These are phyloP conservation scores for Philypnodon macrostomus DNA, from an alignment of 2,797 vertebrate species.

Conservation along the genomic window DNA sequence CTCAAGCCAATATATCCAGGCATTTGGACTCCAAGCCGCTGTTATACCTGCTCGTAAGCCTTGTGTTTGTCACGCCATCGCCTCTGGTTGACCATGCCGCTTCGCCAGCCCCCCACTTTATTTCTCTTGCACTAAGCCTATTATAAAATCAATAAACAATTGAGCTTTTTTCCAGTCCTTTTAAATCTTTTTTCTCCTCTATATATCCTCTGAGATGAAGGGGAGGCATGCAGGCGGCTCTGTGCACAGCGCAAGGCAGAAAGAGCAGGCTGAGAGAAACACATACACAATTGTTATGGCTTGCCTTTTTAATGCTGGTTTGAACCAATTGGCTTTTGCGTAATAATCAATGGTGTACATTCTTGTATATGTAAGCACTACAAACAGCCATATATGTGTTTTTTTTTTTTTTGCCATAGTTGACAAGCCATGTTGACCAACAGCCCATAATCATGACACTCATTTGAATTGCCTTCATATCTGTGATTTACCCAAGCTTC, in stretches of 20 bases:
- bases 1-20: conserved; percentile 67
- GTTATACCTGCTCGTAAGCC: conserved; percentile 74
- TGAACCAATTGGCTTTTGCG: conserved; percentile 41
- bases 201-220: conserved; percentile 76
- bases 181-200: conserved; percentile 81
- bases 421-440: too few species aligned
- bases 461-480: too few species aligned
- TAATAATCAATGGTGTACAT: conserved; percentile 41
- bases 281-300: conserved; percentile 41
- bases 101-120: conserved; percentile 73
- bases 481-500: too few species aligned
- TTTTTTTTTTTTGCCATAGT: too few species aligned
- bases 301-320: conserved; percentile 27
- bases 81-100: conserved; percentile 69
- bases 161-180: conserved; percentile 75
- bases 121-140: conserved; percentile 83
- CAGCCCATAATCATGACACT: too few species aligned
- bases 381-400: too few species aligned
- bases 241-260: conserved; percentile 19
- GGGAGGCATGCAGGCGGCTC: conserved; percentile 56
- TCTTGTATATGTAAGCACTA: conserved; percentile 26
- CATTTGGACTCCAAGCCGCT: conserved; percentile 62
- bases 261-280: conserved; percentile 12
- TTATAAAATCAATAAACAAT: conserved; percentile 90
- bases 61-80: conserved; percentile 73